A percentile compares a stretch with the other conserved stretches of the same genome.
phyloP scores from a whole-genome alignment of 2,113 vertebrate genomes.

The Xenopus laevis region DNA sequence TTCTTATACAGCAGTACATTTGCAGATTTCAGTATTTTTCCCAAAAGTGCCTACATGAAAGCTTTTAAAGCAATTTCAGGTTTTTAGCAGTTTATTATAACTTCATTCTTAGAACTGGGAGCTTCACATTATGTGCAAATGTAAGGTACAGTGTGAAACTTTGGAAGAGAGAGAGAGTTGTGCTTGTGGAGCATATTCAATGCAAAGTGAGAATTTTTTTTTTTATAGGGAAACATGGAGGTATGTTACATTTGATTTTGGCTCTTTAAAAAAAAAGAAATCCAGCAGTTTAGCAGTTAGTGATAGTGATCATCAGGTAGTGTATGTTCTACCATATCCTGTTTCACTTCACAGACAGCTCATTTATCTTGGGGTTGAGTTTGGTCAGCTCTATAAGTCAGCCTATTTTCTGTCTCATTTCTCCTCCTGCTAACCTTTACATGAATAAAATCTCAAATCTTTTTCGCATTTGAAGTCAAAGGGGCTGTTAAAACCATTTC shows the following conservation, averaged over 20 bases:
- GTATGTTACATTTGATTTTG: background rate
- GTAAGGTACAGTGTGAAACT: too few species aligned
- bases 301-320: constrained; percentile 72
- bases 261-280: background rate
- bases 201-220: too few species aligned
- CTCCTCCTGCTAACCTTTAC: constrained; percentile 44
- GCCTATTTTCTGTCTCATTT: constrained; percentile 52
- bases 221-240: too few species aligned
- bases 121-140: constrained; percentile 54
- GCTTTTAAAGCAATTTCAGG: too few species aligned
- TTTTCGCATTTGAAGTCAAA: constrained; percentile 39
- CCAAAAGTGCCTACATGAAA: too few species aligned
- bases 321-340: constrained; percentile 66
- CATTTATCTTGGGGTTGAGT: constrained; percentile 71
- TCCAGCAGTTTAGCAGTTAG: constrained; percentile 63
- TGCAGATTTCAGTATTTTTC: too few species aligned
- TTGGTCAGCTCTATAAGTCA: constrained; percentile 56
- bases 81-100: too few species aligned
- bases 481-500: constrained; percentile 45
- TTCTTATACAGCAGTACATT: too few species aligned
- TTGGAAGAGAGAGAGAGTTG: too few species aligned
- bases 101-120: constrained; percentile 21
- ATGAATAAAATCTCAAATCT: constrained; percentile 46
- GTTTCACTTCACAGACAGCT: constrained; percentile 83
- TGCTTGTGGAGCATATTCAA: too few species aligned